Evolutionary conservation across 1,140 invertebrate genomes (phyloP), one percentile per base, ranked within the genome.

Genomic region (Stenopsyche tienmushanensis): DNA sequence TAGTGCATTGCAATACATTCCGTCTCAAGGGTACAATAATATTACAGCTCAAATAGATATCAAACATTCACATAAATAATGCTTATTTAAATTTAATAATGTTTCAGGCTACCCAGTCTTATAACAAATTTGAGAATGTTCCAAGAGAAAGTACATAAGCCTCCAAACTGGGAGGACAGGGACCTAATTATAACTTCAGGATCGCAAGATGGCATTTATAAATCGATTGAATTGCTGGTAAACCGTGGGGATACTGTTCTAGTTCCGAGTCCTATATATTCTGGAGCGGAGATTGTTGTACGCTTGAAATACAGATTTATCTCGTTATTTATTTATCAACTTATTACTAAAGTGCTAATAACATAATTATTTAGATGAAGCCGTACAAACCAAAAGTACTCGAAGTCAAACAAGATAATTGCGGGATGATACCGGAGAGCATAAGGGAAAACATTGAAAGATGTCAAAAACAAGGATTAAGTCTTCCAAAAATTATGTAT

Each of bases 131-230:
- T 93, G 23, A 84, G 85, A 66, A 76, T 84, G 23, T 84, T 90
- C 65, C 88, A 89, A 71, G 76, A 82, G 54, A 79, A 78, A 58
- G 73, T 86, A 47, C 90, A 92, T 72, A 79, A 84, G 1, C 87
- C 89, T 1, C 88, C 89, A 9, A 77, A 82, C 1, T 85, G 85
- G 79, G 77, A 82, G 15, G 78, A 82, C 0, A 79, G 80, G 0
- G 86, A 88, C 55, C 72, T 90, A 3, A 74, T 90, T 24, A 79
- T 92, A 9, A 89, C 89, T 1, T 83, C 84, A 65, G 91, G 90
- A 9, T 84, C 86, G 52, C 90, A 91, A 76, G 89, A 91, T 78
- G 90, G 88, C 9, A 82, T 92, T 63, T 88, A 87, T 75, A 88
- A 90, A 76, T 82, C 84, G 57, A 76, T 90, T 1, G 87, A 90